A percentile compares a stretch with the other conserved stretches of the same genome.
Conservation (phyloP, 2,113 vertebrate species). For the Mobula birostris region DNA sequence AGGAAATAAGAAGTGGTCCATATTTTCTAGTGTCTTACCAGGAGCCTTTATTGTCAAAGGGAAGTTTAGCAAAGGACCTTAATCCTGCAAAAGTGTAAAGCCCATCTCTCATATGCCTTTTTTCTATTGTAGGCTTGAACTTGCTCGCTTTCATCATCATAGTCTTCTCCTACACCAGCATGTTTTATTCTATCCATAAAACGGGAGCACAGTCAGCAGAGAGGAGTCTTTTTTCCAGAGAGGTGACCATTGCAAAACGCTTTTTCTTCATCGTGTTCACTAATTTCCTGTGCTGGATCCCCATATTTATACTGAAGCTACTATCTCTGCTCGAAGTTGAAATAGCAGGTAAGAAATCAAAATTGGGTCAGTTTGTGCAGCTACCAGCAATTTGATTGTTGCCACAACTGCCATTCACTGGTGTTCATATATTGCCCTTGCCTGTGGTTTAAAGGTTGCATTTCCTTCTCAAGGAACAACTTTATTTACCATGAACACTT, state of each 20-base stretch:
- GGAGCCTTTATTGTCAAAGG: no score
- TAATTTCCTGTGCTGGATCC: constrained; percentile 57
- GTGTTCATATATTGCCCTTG: background rate
- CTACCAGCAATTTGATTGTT: background rate
- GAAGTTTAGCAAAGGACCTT: no score
- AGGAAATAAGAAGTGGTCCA: no score
- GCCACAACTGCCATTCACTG: background rate
- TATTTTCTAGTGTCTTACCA: no score
- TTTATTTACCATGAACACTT: no score
- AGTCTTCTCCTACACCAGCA: constrained; percentile 51
- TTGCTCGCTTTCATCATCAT: constrained; percentile 54
- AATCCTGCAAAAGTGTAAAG: no score
- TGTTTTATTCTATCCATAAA: constrained; percentile 51
- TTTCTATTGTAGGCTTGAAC: constrained; percentile 48
- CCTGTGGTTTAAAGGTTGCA: background rate
- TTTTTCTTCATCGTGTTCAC: constrained; percentile 57
- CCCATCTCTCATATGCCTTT: no score
- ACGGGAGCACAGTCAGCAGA: constrained; percentile 37
- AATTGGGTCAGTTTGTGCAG: background rate
- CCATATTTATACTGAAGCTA: constrained; percentile 52
- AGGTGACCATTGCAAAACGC: constrained; percentile 48
- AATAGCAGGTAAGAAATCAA: constrained; percentile 50
- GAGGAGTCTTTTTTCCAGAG: constrained; percentile 42
- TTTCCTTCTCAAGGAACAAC: no score
- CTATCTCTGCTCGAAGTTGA: constrained; percentile 53